Percentiles rank a stretch among this genome's conserved stretches.
Evolutionary conservation across 2,888 invertebrate genomes (phyloP).

Genomic region (Drosophila percnosoma): DNA sequence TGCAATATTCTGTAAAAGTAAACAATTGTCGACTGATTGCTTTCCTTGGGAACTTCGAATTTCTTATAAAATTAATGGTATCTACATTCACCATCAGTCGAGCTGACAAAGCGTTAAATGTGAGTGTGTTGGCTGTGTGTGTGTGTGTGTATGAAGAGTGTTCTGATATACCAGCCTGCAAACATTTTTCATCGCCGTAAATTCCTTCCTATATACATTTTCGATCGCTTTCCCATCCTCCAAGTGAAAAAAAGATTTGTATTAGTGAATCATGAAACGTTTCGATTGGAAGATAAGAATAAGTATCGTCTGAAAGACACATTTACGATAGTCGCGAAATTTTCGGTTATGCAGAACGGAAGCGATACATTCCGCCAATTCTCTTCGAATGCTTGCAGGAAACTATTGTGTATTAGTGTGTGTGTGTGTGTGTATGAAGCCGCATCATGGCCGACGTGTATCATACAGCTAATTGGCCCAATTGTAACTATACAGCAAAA

Average conservation of each 20-base stretch:
- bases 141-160: not conserved
- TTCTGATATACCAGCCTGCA: constrained; percentile 26
- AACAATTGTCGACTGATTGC: constrained; percentile 85
- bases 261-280: not conserved
- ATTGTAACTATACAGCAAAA: constrained; percentile 62
- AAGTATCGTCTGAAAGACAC: not conserved
- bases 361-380: not conserved
- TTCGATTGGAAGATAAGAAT: not conserved
- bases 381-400: not conserved
- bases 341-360: not conserved
- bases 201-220: not conserved
- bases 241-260: not conserved
- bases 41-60: constrained; percentile 65
- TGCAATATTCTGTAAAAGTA: constrained; percentile 85
- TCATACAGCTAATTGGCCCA: constrained; percentile 14
- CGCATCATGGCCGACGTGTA: constrained; percentile 77
- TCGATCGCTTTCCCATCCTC: not conserved
- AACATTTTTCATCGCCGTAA: not conserved
- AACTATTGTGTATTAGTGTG: constrained; percentile 2
- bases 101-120: constrained; percentile 37
- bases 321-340: not conserved
- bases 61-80: constrained; percentile 26
- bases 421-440: constrained; percentile 40
- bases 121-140: constrained; percentile 14
- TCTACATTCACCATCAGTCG: constrained; percentile 41